Evolutionary conservation across 2,888 invertebrate species (phyloP).

Genomic region (Malthinus flaveolus): DNA sequence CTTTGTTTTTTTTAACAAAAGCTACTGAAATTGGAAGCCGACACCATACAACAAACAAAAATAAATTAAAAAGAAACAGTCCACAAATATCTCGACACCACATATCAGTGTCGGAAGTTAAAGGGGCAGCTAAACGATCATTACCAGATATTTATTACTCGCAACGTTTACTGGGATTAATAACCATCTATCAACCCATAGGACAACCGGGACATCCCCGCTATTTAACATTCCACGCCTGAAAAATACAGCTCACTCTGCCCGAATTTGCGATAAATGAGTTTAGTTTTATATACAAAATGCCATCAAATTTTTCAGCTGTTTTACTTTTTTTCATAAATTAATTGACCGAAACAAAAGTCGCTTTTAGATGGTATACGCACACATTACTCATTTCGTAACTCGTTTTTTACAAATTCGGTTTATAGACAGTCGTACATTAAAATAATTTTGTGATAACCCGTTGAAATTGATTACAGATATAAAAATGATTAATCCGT

Average conservation of each 20-base stretch:
- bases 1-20: slow-evolving; percentile 11
- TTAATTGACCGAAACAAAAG: slow-evolving; percentile 16
- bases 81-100: slow-evolving; percentile 50
- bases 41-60: slow-evolving; percentile 11
- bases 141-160: slow-evolving; percentile 55
- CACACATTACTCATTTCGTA: not conserved
- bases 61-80: slow-evolving; percentile 38
- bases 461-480: too few species aligned
- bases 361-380: not conserved
- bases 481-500: too few species aligned
- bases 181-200: slow-evolving; percentile 50
- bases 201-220: slow-evolving; percentile 41
- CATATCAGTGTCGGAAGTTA: slow-evolving; percentile 54
- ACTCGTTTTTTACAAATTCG: too few species aligned
- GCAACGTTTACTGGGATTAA: slow-evolving; percentile 49
- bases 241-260: slow-evolving; percentile 35
- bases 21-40: slow-evolving; percentile 17
- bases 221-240: slow-evolving; percentile 47
- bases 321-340: slow-evolving; percentile 11
- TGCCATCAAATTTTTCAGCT: slow-evolving; percentile 22
- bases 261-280: slow-evolving; percentile 26
- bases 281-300: slow-evolving; percentile 9
- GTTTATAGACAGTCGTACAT: too few species aligned
- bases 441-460: too few species aligned
- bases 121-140: slow-evolving; percentile 54